phyloP scores from a whole-genome alignment of 2,888 invertebrate species.

The Steinernema carpocapsae region DNA sequence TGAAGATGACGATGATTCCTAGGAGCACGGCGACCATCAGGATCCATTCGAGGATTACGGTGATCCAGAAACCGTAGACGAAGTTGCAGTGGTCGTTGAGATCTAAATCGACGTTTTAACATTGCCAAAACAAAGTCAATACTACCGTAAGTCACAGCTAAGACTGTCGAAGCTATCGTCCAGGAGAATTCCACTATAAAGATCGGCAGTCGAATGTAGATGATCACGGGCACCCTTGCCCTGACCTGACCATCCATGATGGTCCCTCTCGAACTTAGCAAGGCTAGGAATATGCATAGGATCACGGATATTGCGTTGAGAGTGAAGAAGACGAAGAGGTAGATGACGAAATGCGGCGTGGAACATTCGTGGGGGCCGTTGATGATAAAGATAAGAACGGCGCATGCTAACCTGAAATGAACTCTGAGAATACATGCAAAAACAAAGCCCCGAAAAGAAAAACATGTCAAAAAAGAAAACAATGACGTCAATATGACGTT shows the following conservation, averaged over 20 bases:
- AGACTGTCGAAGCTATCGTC: constrained; percentile 81
- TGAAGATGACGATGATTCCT: constrained; percentile 59
- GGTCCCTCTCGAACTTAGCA: constrained; percentile 75
- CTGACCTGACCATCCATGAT: constrained; percentile 80
- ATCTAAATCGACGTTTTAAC: not conserved
- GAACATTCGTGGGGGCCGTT: constrained; percentile 62
- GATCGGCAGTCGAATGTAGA: constrained; percentile 79
- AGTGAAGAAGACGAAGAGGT: constrained; percentile 61
- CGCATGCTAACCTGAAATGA: constrained; percentile 47
- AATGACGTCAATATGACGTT: not conserved
- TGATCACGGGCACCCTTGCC: constrained; percentile 77
- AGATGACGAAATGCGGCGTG: constrained; percentile 45
- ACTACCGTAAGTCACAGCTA: constrained; percentile 67
- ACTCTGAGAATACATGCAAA: no score
- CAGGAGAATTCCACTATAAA: constrained; percentile 81
- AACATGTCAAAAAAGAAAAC: not conserved
- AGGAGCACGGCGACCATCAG: constrained; percentile 58
- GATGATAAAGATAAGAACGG: constrained; percentile 50
- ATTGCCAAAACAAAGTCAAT: not conserved
- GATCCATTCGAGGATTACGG: constrained; percentile 63
- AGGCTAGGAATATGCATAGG: constrained; percentile 55
- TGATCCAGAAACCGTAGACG: constrained; percentile 48
- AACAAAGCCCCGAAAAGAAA: not conserved
- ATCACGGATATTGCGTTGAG: constrained; percentile 63
- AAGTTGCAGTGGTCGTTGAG: constrained; percentile 45